Percentiles rank a stretch among this genome's conserved stretches.
These are phyloP conservation scores for Eupsittula cactorum DNA, from an alignment of 2,113 vertebrate genomes.

Conservation along the genomic window DNA sequence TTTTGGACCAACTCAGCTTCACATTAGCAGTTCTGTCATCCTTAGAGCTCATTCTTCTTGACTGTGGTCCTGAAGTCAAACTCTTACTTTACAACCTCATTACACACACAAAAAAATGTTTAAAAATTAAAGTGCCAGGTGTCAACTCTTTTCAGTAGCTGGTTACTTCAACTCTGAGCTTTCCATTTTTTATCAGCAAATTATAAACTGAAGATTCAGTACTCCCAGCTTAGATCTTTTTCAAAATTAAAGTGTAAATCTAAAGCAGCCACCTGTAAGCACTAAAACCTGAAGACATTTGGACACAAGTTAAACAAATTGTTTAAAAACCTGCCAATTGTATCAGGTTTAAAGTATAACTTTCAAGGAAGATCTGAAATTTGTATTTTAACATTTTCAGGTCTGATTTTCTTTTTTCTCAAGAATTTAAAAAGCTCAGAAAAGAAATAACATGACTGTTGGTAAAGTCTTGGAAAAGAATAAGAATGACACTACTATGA, in stretches of 20 bases:
- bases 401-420: neutral
- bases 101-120: neutral
- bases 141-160: slow-evolving; percentile 55
- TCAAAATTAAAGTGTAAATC: slow-evolving; percentile 69
- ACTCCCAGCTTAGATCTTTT: slow-evolving; percentile 63
- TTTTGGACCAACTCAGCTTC: slow-evolving; percentile 16
- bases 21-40: slow-evolving; percentile 14
- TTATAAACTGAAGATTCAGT: slow-evolving; percentile 55
- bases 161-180: slow-evolving; percentile 64
- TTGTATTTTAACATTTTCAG: neutral
- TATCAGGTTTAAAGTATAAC: slow-evolving; percentile 19
- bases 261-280: slow-evolving; percentile 64
- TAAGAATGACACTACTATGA: rapidly evolving
- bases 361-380: neutral
- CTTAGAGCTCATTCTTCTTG: slow-evolving; percentile 50
- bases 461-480: neutral
- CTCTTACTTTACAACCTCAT: slow-evolving; percentile 39
- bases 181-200: slow-evolving; percentile 69
- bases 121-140: slow-evolving; percentile 69
- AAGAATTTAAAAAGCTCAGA: neutral
- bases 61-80: slow-evolving; percentile 46
- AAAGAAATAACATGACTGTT: neutral
- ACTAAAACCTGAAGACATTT: slow-evolving; percentile 70
- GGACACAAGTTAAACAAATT: slow-evolving; percentile 46
- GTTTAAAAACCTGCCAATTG: slow-evolving; percentile 27